These are phyloP conservation scores for Passer montanus DNA, from an alignment of 2,113 vertebrate species.

Conservation along the genomic window DNA sequence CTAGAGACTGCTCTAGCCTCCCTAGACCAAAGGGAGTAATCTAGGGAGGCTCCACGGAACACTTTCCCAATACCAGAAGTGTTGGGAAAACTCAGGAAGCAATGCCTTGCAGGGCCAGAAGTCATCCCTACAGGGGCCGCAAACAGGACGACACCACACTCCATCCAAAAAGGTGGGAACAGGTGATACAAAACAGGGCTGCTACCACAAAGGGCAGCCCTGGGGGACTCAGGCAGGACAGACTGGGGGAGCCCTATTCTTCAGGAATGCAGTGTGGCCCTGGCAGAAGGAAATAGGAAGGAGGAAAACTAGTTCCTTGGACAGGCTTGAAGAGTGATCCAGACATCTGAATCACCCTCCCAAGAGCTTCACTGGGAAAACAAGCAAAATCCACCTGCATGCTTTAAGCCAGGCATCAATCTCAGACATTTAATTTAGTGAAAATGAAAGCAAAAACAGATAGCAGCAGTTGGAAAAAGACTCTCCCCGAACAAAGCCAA, in stretches of 20 bases:
- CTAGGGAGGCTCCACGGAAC: background rate
- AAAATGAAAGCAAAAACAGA: background rate
- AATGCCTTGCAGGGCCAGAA: rapidly evolving
- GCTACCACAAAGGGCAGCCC: background rate
- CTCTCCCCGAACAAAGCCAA: background rate
- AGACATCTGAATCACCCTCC: background rate
- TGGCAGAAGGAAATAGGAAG: background rate
- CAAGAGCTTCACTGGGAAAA: background rate
- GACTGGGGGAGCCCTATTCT: background rate
- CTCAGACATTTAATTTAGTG: background rate
- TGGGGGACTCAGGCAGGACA: background rate
- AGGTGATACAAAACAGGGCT: background rate
- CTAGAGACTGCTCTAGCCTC: background rate
- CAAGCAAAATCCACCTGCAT: rapidly evolving
- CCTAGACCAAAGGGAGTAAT: background rate
- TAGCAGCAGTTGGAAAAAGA: background rate
- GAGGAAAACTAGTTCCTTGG: background rate
- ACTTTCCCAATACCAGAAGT: background rate
- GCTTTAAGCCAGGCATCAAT: background rate
- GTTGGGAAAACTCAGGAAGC: background rate
- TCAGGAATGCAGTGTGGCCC: rapidly evolving
- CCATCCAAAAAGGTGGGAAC: background rate
- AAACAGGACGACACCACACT: rapidly evolving
- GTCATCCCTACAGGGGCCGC: background rate
- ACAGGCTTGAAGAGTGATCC: background rate